Evolutionary conservation across 2,888 invertebrate genomes (phyloP), one percentile per base, ranked within the genome.

Genomic region (Octonoba sinensis): DNA sequence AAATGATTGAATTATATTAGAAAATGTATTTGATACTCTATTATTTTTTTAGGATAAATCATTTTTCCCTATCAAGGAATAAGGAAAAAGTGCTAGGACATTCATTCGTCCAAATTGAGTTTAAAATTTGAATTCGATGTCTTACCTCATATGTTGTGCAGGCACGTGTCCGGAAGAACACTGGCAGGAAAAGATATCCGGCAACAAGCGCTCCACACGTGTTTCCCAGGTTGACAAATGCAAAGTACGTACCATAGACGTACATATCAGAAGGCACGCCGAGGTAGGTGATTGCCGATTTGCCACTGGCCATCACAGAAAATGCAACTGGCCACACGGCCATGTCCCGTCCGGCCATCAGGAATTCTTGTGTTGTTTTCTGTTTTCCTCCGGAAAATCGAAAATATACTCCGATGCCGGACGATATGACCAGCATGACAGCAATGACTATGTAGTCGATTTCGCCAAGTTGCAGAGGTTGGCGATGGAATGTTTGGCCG

Each of bases 251-350:
- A 71, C 96, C 96, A 87, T 91, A 93, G 85, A 92, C 92, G 88
- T 96, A 96, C 88, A 93, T 94, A 89, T 97, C 96, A 66, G 94
- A 92, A 46, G 95, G 94, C 3, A 96, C 94, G 16, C 96, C 96
- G 13, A 97, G 90, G 56, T 96, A 88, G 0, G 95, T 94, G 72
- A 96, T 92, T 47, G 96, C 95, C 0, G 96, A 96, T 93, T 96
- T 95, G 88, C 96, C 96, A 51, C 95, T 95, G n/a, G 96, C 95
- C 93, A 96, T 95, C 78, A 96, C 89, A 2, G 96, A 96, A 84
- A 96, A 94, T 1, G 95, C 93, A 0, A 96, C 95, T 0, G 96
- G 95, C 6, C 90, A 87, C 85, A 94, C 91, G 8, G 93, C 91
- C 93, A 96, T 94, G 84, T 93, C 93, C 77, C 92, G 91, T 87